phyloP scores from a whole-genome alignment of 2,888 invertebrate genomes.

The Himalopsyche japonica region DNA sequence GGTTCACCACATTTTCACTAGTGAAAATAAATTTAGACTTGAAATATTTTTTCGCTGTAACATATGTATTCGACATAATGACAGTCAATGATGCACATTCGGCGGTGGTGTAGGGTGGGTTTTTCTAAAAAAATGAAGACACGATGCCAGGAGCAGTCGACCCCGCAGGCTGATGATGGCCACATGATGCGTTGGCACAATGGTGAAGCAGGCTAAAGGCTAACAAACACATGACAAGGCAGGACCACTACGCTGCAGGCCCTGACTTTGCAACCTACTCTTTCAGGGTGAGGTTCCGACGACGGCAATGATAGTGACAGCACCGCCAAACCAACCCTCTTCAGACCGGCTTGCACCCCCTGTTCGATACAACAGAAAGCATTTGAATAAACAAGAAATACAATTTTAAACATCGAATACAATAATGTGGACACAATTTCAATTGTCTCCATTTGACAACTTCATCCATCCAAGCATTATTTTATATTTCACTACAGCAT shows the following conservation, averaged over 20 bases:
- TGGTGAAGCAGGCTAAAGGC: neutral
- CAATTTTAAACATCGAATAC: too few relatives aligned
- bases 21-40: too few relatives aligned
- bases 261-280: slow-evolving; percentile 32
- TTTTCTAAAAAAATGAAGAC: neutral
- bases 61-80: neutral
- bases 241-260: neutral
- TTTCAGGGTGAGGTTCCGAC: slow-evolving; percentile 33
- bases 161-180: neutral
- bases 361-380: slow-evolving; percentile 23
- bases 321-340: slow-evolving; percentile 38
- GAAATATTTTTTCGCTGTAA: too few relatives aligned
- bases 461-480: too few relatives aligned
- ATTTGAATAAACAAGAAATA: neutral
- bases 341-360: slow-evolving; percentile 40
- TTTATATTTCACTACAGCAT: too few relatives aligned
- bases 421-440: too few relatives aligned
- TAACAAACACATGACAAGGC: neutral
- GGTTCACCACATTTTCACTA: too few relatives aligned
- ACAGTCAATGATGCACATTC: neutral
- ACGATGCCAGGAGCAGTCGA: neutral
- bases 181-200: neutral
- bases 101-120: neutral
- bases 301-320: slow-evolving; percentile 39
- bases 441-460: too few relatives aligned